Conservation (phyloP, 1,140 invertebrate genomes). For the Panagrolaimus sp. region DNA sequence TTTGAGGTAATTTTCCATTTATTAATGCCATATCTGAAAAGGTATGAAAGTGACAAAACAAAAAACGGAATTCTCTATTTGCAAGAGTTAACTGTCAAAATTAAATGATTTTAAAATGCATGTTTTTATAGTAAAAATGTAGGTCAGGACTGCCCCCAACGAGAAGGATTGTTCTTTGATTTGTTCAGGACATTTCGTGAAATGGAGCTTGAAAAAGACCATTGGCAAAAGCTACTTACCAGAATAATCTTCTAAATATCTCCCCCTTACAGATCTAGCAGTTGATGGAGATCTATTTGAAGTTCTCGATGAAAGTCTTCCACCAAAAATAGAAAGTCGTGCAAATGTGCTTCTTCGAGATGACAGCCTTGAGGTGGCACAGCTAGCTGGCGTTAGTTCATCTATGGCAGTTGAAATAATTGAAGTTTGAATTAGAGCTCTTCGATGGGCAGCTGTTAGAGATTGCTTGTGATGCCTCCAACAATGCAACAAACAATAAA, state of each 20-base stretch:
- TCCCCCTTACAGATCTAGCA: neutral
- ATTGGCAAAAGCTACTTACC: neutral
- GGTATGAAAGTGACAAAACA: too few species aligned
- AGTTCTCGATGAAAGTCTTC: neutral
- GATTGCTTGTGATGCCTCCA: slow-evolving; percentile 11
- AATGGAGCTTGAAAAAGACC: too few species aligned
- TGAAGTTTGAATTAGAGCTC: neutral
- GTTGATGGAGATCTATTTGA: neutral
- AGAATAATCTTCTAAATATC: neutral
- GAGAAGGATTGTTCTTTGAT: too few species aligned
- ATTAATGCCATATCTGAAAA: neutral
- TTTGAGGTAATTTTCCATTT: slow-evolving; percentile 4
- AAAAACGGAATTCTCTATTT: too few species aligned
- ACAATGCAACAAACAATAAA: slow-evolving; percentile 2
- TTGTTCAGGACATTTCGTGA: too few species aligned
- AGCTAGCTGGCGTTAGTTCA: neutral
- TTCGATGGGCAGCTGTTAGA: neutral
- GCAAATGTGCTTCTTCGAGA: neutral
- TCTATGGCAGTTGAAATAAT: slow-evolving; percentile 7
- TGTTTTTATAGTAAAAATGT: too few species aligned
- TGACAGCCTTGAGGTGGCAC: neutral
- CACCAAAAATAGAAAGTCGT: neutral
- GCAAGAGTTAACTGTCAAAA: too few species aligned
- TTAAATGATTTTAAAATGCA: too few species aligned
- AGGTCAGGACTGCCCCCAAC: too few species aligned